Base-by-base conservation (phyloP, 2,797 vertebrate species). In the Tarsius wallacei region DNA sequence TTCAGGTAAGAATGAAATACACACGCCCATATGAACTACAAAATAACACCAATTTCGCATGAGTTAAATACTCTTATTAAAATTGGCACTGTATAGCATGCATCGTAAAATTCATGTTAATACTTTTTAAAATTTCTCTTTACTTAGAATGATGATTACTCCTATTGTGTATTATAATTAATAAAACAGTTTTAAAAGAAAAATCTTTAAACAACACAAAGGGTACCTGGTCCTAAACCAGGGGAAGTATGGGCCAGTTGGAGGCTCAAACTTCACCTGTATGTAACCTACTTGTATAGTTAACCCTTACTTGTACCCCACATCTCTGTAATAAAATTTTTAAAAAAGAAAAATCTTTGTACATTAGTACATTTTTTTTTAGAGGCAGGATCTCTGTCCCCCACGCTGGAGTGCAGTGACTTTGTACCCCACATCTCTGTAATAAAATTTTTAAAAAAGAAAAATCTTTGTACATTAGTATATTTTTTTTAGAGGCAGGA, bases 71-170 rank as follows among this genome's bases (percentile, higher is more conserved):
- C 1, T 17, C 47, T 83, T 64, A 83, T 36, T 80, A 87, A 80
- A 94, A 76, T 36, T 63, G 47, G 7, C 47, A 36, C 33, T 22
- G 22, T 2, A 24, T 17, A 68, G 71, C 68, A 63, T 42, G 26
- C 88, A 76, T 55, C 15, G 28, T 51, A 66, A 85, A 96, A 89
- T 70, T 83, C 51, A 84, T 49, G 26, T 12, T 91, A 78, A 77
- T 59, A 59, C 53, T 61, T 87, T 61, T 87, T 61, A 53, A 91
- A 90, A 22, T 19, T 93, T 88, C 93, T 61, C 28, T 70, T 84
- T 87, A 19, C n/a, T 55, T 87, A 88, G 31, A 66, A 68, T 81
- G 33, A 42, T 61, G 14, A 59, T 74, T 59, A 66, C 22, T 36
- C 21, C 26, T 61, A 59, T 66, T 85, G 80, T 26, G 28, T 49